Conservation (phyloP, 2,797 vertebrate species). For the Alauda arvensis region DNA sequence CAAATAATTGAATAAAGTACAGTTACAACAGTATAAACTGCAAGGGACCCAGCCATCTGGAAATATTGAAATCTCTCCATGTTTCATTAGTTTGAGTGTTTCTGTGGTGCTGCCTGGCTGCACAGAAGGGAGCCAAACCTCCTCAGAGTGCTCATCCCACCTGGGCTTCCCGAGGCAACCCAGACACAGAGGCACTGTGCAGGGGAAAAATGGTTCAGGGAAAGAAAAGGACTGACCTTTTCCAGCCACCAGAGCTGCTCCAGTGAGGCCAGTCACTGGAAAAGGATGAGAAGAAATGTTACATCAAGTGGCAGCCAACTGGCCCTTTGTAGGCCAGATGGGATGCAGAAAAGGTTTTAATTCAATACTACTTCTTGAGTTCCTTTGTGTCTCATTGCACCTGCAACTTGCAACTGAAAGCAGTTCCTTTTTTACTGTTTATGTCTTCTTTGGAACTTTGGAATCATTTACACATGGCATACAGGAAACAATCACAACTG, state of each 20-base stretch:
- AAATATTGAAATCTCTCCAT: not conserved
- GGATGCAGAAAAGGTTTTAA: not conserved
- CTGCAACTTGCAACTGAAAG: not conserved
- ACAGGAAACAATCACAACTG: not conserved
- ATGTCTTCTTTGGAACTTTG: not conserved
- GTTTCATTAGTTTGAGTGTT: not conserved
- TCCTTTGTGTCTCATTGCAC: not conserved
- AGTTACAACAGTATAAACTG: not conserved
- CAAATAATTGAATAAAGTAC: not conserved
- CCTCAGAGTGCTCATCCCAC: not conserved
- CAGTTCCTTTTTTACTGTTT: not conserved
- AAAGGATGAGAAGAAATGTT: not conserved
- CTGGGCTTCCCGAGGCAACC: not conserved
- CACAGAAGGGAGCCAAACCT: not conserved
- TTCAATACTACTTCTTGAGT: not conserved
- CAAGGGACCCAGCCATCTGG: not conserved
- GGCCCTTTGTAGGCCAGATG: not conserved
- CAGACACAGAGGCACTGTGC: rapidly evolving
- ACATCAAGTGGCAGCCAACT: not conserved
- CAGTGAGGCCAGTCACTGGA: rapidly evolving
- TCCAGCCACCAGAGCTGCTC: not conserved
- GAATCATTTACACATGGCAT: not conserved
- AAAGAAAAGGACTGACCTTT: not conserved
- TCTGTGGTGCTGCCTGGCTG: not conserved
- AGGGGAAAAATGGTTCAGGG: not conserved